Evolutionary conservation across 1,140 invertebrate species (phyloP).

Genomic region (Ganaspis sp.): DNA sequence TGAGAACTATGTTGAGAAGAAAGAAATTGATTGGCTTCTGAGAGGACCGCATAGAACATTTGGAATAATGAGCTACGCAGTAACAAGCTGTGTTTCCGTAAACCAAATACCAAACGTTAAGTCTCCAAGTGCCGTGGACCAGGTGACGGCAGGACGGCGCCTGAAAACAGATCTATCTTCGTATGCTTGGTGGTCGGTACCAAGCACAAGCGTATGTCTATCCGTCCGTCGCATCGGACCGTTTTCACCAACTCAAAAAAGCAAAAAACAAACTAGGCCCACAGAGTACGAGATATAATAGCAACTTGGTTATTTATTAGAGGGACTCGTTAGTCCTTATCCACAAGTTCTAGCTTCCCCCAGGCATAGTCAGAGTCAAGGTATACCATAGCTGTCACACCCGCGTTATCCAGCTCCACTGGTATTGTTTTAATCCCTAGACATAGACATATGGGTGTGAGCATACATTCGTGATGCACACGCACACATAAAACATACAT

Average conservation of each 20-base stretch:
- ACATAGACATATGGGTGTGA: too few relatives aligned
- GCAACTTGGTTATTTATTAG: constrained; percentile 68
- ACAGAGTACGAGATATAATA: constrained; percentile 22
- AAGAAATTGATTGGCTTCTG: not conserved
- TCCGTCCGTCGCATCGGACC: constrained; percentile 19
- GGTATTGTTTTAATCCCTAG: constrained; percentile 66
- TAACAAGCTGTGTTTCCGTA: constrained; percentile 20
- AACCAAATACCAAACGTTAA: too few relatives aligned
- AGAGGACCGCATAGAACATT: not conserved
- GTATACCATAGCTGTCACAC: constrained; percentile 62
- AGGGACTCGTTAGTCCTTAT: constrained; percentile 64
- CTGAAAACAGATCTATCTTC: constrained; percentile 73
- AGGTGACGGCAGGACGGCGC: constrained; percentile 72
- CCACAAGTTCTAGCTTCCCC: constrained; percentile 47
- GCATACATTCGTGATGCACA: too few relatives aligned
- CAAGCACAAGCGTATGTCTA: constrained; percentile 43
- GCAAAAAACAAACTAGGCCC: constrained; percentile 21
- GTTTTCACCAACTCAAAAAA: constrained; percentile 25
- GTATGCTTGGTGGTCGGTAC: constrained; percentile 39
- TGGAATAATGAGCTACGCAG: constrained; percentile 12
- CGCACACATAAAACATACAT: constrained; percentile 36
- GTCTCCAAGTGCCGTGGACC: constrained; percentile 65
- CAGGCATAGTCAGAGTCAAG: constrained; percentile 5
- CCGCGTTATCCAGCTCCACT: constrained; percentile 60
- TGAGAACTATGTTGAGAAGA: not conserved